Evolutionary conservation across 2,888 invertebrate species (phyloP), one percentile per base, ranked within the genome.

Genomic region (Bombylius major): DNA sequence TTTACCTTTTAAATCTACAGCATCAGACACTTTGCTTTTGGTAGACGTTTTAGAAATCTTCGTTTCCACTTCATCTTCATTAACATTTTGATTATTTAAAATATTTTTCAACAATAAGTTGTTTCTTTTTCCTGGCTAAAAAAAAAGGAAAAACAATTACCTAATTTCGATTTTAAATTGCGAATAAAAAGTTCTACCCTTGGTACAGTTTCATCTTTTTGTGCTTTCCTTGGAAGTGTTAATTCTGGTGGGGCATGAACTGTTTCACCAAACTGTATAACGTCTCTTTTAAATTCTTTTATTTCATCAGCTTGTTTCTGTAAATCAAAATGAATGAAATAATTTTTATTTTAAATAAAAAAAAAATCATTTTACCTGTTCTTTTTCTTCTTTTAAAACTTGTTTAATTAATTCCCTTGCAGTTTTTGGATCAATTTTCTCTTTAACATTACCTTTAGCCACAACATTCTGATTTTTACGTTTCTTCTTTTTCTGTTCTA

Each of bases 211-310:
- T 70, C 71, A 51, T 63, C 65, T 53, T 72, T 74, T 50, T 66
- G 64, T 47, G 76, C 78, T 63, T 76, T 78, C 56, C 75, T 76
- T 3, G 84, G 82, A 52, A 72, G 68, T 47, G 69, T 73, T 46
- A 89, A 73, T 53, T 77, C 71, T 42, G 90, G 89, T 55, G 90
- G 89, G 53, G 80, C 85, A 71, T 85, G 83, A 4, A 78, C 82
- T 52, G 83, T 78, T 67, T 89, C 89, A 0, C 89, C 89, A 75
- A 90, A 90, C 66, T 78, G 69, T 32, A 90, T 77, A 50, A 77
- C 74, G 70, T 90, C 90, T 64, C 76, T 77, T 58, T 72, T 73
- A 66, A 79, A 80, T 53, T 81, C 80, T 45, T 76, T 73, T 4
- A 67, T 61, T 55, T 69, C 65, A 32, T 70, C 66, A 47, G 70